These are phyloP conservation scores for Heteractis magnifica DNA, from an alignment of 92 coral and sea anemone species.

Conservation along the genomic window DNA sequence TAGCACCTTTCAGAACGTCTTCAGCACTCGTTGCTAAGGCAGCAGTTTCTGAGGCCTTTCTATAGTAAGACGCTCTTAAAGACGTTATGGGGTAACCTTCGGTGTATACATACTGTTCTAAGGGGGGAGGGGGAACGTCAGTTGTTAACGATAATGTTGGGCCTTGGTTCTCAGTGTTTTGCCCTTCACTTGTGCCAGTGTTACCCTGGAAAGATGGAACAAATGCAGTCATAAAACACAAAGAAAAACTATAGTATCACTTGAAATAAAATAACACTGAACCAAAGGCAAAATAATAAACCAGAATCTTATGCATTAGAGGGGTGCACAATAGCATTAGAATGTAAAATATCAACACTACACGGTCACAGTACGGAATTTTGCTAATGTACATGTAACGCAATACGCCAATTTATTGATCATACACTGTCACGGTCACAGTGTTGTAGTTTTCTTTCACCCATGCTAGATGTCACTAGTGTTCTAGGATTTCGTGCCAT, in stretches of 20 bases:
- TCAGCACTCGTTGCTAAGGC: slow-evolving; percentile 57
- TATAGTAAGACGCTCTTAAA: slow-evolving; percentile 64
- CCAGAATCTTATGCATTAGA: too few relatives aligned
- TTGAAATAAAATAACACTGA: too few relatives aligned
- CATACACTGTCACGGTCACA: too few relatives aligned
- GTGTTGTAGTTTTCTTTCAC: too few relatives aligned
- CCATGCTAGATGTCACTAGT: too few relatives aligned
- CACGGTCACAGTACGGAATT: too few relatives aligned
- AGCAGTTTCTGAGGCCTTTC: slow-evolving; percentile 35
- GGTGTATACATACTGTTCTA: slow-evolving; percentile 84
- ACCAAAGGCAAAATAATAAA: too few relatives aligned
- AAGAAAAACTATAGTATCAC: neutral
- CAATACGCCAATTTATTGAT: too few relatives aligned
- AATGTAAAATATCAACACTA: too few relatives aligned
- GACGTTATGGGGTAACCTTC: slow-evolving; percentile 77
- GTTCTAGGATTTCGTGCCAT: too few relatives aligned
- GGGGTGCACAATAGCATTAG: too few relatives aligned
- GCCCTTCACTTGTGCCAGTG: slow-evolving; percentile 15
- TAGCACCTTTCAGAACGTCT: slow-evolving; percentile 79
- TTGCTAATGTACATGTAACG: too few relatives aligned
- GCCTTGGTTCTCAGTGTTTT: slow-evolving; percentile 25
- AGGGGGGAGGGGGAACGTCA: slow-evolving; percentile 87
- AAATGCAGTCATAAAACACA: neutral
- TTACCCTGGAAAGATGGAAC: slow-evolving; percentile 19
- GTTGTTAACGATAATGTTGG: slow-evolving; percentile 71